Base-by-base conservation (phyloP, 2,888 invertebrate genomes). In the Leucoma salicis region DNA sequence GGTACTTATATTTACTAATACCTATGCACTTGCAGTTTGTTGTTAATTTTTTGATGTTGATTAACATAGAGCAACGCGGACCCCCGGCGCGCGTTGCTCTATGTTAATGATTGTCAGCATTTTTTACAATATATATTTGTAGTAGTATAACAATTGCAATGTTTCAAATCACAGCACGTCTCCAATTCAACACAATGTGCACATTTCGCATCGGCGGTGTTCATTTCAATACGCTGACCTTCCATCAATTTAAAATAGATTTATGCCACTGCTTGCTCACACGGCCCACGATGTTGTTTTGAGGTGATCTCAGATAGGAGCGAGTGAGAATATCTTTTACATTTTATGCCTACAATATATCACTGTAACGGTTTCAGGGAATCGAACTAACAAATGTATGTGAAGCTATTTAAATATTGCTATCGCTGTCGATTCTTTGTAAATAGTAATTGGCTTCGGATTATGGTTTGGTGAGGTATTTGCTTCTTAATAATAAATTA, bases 191-290 rank as follows among this genome's bases (percentile, higher is more conserved):
- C 43, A 55, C 66, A 60, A 47, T 55, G 53, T 57, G 53, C 60
- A 58, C 39, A 35, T 28, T 52, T 45, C 61, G 42, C 39, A 45
- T 39, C 36, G 63, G 63, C 36, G 63, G 63, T 52, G 50, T 63
- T 60, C 63, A 60, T 70, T 63, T 63, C 66, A 63, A 61, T 65
- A 63, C 65, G 57, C 54, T 79, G 85, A 84, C 85, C 85, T 86
- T 86, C 79, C 75, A 75, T 78, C 73, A 76, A 83, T 82, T 83
- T 78, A 82, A 86, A 87, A 86, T 87, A 87, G 86, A 83, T 75
- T 74, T 66, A 53, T 51, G 49, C 37, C 37, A 51, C 61, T 59
- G 59, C 46, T 46, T 46, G 53, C 45, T 42, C 42, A 39, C 39
- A 48, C 44, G 44, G 46, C 51, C 35, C 46, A 34, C 59, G 51